phyloP scores from a whole-genome alignment of 1,140 invertebrate genomes.

The Aphaenogaster rudis region DNA sequence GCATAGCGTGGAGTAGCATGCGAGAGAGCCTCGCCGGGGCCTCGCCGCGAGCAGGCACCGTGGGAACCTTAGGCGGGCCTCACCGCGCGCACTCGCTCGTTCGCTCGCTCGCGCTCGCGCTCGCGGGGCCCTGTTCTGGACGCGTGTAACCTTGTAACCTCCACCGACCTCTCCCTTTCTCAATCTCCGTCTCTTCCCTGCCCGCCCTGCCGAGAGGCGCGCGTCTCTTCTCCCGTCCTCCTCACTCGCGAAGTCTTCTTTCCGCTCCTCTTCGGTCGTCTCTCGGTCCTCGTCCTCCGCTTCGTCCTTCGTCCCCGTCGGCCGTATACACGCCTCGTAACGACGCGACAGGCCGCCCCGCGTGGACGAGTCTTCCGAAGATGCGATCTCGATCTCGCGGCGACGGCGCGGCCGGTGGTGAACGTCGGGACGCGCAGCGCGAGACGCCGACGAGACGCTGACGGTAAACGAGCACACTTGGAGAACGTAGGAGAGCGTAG shows the following conservation, averaged over 20 bases:
- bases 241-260: slow-evolving; percentile 48
- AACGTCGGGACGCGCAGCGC: slow-evolving; percentile 28
- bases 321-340: slow-evolving; percentile 28
- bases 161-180: slow-evolving; percentile 82
- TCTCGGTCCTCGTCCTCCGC: slow-evolving; percentile 19
- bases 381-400: slow-evolving; percentile 53
- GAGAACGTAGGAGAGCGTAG: background rate
- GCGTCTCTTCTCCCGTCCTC: slow-evolving; percentile 41
- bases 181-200: slow-evolving; percentile 63
- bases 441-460: slow-evolving; percentile 20
- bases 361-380: background rate
- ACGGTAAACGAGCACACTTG: slow-evolving; percentile 7
- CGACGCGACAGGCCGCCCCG: slow-evolving; percentile 25
- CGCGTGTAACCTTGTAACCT: slow-evolving; percentile 86
- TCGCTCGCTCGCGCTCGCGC: slow-evolving; percentile 60
- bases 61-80: slow-evolving; percentile 86
- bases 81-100: slow-evolving; percentile 63
- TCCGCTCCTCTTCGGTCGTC: slow-evolving; percentile 18
- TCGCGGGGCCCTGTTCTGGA: slow-evolving; percentile 81
- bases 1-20: slow-evolving; percentile 82
- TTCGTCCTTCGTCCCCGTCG: slow-evolving; percentile 51
- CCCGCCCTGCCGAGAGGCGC: slow-evolving; percentile 44
- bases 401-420: background rate
- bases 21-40: slow-evolving; percentile 79
- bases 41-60: slow-evolving; percentile 86